Conservation (phyloP, 2,888 invertebrate genomes). For the Sphaerophoria taeniata region DNA sequence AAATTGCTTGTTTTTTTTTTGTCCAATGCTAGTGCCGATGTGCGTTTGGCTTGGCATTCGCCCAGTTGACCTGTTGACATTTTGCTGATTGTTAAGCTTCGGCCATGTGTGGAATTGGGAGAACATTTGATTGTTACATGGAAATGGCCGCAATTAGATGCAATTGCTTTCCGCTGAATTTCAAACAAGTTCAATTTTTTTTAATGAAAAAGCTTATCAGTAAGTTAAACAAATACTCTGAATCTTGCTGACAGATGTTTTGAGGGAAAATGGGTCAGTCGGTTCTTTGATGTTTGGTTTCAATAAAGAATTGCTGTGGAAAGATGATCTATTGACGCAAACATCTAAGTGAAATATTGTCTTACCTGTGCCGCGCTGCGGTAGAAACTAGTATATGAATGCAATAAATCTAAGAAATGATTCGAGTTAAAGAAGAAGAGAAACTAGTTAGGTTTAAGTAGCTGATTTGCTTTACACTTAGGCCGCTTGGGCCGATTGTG, state of each 20-base stretch:
- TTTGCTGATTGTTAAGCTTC: conserved; percentile 59
- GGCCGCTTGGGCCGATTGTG: too few relatives aligned
- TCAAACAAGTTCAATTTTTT: conserved; percentile 24
- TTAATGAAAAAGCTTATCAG: conserved; percentile 42
- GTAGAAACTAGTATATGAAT: too few relatives aligned
- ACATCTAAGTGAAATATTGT: too few relatives aligned
- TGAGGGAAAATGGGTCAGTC: too few relatives aligned
- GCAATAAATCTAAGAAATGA: too few relatives aligned
- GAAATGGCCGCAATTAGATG: conserved; percentile 42
- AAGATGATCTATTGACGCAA: too few relatives aligned
- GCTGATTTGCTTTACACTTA: too few relatives aligned
- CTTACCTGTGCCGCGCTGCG: too few relatives aligned
- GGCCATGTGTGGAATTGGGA: conserved; percentile 2
- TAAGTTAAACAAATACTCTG: background rate
- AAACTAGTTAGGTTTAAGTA: too few relatives aligned
- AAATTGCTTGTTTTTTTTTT: background rate
- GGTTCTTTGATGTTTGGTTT: too few relatives aligned
- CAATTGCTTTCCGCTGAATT: conserved; percentile 49
- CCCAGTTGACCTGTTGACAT: conserved; percentile 57
- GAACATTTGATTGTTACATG: conserved; percentile 31
- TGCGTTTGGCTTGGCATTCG: conserved; percentile 45
- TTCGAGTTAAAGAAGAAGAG: too few relatives aligned
- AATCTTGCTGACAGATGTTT: background rate
- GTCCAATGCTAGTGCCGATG: background rate
- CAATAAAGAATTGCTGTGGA: too few relatives aligned